A percentile compares a stretch with the other conserved stretches of the same genome.
These are phyloP conservation scores for Trichonephila clavipes DNA, from an alignment of 1,140 invertebrate species.

Conservation along the genomic window DNA sequence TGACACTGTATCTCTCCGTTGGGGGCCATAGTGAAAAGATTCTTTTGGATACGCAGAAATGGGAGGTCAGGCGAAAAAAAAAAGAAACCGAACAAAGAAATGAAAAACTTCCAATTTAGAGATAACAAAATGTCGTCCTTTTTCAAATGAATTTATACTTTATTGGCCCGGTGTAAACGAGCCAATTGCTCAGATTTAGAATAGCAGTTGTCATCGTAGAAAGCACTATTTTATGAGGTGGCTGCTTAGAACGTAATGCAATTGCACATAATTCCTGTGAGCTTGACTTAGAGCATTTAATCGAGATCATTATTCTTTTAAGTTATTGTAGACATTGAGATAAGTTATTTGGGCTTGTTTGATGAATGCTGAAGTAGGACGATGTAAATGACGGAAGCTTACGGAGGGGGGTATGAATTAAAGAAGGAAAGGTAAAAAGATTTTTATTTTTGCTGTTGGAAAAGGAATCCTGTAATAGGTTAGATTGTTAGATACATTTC, in stretches of 20 bases:
- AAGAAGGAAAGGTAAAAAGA: too few species aligned
- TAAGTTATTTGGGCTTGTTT: background rate
- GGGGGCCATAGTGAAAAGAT: slow-evolving; percentile 24
- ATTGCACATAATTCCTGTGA: background rate
- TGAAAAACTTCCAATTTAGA: slow-evolving; percentile 44
- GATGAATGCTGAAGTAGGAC: background rate
- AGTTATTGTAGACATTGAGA: background rate
- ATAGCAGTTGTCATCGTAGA: background rate
- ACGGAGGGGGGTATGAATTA: too few species aligned
- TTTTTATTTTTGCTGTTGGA: too few species aligned
- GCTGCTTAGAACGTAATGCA: background rate
- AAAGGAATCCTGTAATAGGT: too few species aligned
- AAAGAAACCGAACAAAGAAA: background rate
- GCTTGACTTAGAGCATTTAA: background rate
- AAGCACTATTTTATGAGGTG: background rate
- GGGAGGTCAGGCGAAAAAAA: background rate
- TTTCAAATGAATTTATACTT: slow-evolving; percentile 48
- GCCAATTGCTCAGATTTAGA: slow-evolving; percentile 4
- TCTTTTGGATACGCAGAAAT: background rate
- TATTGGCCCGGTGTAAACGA: slow-evolving; percentile 33
- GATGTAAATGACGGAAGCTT: too few species aligned
- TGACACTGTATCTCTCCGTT: slow-evolving; percentile 49
- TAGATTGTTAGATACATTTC: too few species aligned
- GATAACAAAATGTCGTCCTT: slow-evolving; percentile 30
- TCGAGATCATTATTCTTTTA: background rate